Percentiles rank a stretch among this genome's conserved stretches.
Evolutionary conservation across 2,797 vertebrate species (phyloP).

Genomic region (Cossypha heuglini): DNA sequence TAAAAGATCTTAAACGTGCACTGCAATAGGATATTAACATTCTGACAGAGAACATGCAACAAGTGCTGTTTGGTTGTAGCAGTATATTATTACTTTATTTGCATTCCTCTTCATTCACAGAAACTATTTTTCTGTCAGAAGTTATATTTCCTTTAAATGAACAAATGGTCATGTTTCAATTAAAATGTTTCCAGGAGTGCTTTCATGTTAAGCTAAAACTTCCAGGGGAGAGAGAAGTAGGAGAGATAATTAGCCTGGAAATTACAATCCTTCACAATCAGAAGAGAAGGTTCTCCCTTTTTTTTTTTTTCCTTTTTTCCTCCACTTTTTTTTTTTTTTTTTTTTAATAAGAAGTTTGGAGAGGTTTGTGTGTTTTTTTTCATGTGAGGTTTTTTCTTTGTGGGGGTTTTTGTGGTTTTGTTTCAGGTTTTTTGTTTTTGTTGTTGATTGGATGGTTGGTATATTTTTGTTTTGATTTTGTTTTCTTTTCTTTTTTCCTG

Average conservation of each 20-base stretch:
- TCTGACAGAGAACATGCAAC: background rate
- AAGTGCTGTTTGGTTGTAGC: background rate
- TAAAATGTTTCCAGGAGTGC: background rate
- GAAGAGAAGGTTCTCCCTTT: background rate
- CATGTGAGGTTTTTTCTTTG: too few relatives aligned
- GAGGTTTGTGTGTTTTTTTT: background rate
- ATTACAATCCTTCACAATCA: background rate
- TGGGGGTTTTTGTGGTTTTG: background rate
- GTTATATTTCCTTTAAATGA: background rate
- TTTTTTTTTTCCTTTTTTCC: background rate
- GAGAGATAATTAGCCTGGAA: background rate
- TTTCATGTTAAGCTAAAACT: background rate
- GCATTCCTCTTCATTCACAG: background rate
- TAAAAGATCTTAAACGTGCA: background rate
- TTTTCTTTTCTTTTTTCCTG: background rate
- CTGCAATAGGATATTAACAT: background rate
- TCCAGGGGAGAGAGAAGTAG: background rate
- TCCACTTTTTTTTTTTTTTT: rapidly evolving
- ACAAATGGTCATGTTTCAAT: background rate
- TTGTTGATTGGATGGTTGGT: background rate
- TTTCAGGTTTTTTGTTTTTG: rapidly evolving
- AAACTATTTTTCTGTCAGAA: background rate
- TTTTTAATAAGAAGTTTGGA: background rate
- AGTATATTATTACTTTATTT: background rate
- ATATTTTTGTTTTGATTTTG: background rate